Evolutionary conservation across 2,113 vertebrate genomes (phyloP).

Genomic region (Eidolon helvum): DNA sequence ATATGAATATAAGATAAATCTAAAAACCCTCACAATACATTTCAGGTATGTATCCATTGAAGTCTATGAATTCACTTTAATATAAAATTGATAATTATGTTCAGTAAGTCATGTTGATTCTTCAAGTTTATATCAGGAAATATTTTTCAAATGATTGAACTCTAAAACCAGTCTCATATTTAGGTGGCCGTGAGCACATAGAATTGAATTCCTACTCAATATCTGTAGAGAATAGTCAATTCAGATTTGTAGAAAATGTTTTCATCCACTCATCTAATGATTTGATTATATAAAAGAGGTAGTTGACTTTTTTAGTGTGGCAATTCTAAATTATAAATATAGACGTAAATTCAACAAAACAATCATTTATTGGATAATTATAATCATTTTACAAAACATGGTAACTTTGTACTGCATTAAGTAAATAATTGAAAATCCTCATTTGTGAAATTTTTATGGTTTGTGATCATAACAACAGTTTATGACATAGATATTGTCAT

Average conservation of each 20-base stretch:
- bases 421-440: conserved; percentile 75
- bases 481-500: conserved; percentile 40
- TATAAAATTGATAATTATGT: background rate
- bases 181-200: background rate
- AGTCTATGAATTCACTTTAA: background rate
- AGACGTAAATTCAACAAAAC: conserved; percentile 67
- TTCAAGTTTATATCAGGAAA: background rate
- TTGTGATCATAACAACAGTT: conserved; percentile 55
- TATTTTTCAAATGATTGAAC: background rate
- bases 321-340: conserved; percentile 76
- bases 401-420: conserved; percentile 61
- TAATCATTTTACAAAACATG: conserved; percentile 70
- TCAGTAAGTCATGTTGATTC: background rate
- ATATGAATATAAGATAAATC: background rate
- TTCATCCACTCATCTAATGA: background rate
- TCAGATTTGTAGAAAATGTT: conserved; percentile 52
- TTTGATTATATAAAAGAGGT: conserved; percentile 57
- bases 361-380: conserved; percentile 73
- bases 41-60: background rate
- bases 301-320: conserved; percentile 60
- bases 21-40: background rate
- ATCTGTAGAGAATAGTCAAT: conserved; percentile 41
- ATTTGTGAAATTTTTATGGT: conserved; percentile 65
- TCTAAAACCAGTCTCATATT: background rate
- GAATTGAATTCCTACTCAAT: background rate